Percentiles rank a stretch among this genome's conserved stretches.
phyloP scores from a whole-genome alignment of 2,113 vertebrate genomes.

The Athene noctua region DNA sequence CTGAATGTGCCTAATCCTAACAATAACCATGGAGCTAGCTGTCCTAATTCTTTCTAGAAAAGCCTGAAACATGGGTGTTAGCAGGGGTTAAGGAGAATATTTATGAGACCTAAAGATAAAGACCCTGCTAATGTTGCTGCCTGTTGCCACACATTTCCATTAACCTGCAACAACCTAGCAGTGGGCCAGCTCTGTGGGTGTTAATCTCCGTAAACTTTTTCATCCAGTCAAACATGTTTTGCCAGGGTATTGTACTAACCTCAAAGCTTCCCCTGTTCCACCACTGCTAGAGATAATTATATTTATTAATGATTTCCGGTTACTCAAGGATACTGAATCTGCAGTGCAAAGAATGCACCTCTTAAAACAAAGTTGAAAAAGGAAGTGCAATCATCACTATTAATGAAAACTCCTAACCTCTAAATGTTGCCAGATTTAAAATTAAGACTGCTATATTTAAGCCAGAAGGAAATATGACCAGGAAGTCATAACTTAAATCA shows the following conservation, averaged over 20 bases:
- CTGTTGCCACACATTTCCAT: conserved; percentile 44
- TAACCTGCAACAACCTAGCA: conserved; percentile 42
- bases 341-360: background rate
- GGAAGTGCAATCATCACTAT: background rate
- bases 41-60: conserved; percentile 13
- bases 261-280: background rate
- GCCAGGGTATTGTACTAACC: background rate
- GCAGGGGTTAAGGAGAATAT: conserved; percentile 19
- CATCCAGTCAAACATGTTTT: background rate
- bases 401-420: background rate
- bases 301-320: conserved; percentile 21
- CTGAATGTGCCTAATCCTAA: background rate
- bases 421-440: background rate
- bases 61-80: background rate
- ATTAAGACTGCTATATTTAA: background rate
- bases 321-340: background rate
- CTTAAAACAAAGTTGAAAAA: background rate
- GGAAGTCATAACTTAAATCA: background rate
- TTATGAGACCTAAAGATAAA: conserved; percentile 37
- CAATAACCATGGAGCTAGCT: background rate
- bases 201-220: conserved; percentile 15
- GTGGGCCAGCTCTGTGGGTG: conserved; percentile 15
- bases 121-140: conserved; percentile 17
- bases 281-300: background rate
- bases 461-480: background rate